Evolutionary conservation across 2,797 vertebrate species (phyloP), one percentile per base, ranked within the genome.

Genomic region (Gallirallus australis): DNA sequence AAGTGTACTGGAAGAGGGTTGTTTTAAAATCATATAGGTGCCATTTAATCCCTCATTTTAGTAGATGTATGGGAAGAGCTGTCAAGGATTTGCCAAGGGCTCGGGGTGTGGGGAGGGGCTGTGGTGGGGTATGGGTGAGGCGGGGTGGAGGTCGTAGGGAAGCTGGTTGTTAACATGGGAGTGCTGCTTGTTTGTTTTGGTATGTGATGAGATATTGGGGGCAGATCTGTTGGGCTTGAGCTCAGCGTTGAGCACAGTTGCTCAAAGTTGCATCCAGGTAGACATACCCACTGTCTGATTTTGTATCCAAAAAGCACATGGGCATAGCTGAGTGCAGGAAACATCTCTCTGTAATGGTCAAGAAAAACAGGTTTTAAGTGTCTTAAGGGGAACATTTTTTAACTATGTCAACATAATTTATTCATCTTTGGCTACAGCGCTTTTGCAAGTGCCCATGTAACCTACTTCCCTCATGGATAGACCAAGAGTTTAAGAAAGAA

Each of bases 271-370:
- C 6, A 24, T 65, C 23, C 48, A 53, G 21, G 31, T 19, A 14
- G n/a, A 12, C 12, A 0, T n/a, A 42, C 27, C 40, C 19, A 21
- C 9, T 8, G 18, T 39, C 64, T 73, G 60, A 35, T 81, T 80
- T 60, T 81, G 45, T n/a, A 78, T 23, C 16, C 4, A 7, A 65
- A 64, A 35, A 70, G 3, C 30, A 37, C n/a, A 7, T 6, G 11
- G 27, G 12, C 20, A 39, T 6, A 24, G 37, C 54, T 7, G 3
- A 71, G 31, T 18, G 24, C 4, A 59, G 47, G 37, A 69, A 89
- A 21, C 1, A 1, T 31, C n/a, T 45, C 48, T 1, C 0, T 31
- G 25, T 53, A 33, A 25, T 5, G 28, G 15, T 50, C 1, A 2
- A 68, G 56, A 63, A 30, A 83, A 90, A 65, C 12, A 63, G 16